Conservation (phyloP, 1,140 invertebrate species). For the Carcinoscorpius rotundicauda region DNA sequence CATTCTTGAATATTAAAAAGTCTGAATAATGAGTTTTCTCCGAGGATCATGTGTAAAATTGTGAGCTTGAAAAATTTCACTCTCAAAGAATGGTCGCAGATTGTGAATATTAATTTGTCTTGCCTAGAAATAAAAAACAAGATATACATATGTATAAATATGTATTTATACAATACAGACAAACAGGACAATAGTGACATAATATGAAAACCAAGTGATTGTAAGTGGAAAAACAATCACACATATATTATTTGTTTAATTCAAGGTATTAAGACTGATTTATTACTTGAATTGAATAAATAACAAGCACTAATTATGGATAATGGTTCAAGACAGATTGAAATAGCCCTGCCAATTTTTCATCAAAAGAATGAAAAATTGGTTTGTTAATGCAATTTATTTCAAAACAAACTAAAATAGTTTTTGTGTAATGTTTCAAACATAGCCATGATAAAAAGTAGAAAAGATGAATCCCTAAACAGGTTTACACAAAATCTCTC, state of each 20-base stretch:
- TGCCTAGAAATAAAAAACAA: conserved; percentile 48
- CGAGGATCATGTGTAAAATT: conserved; percentile 9
- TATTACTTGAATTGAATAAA: background rate
- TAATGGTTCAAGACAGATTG: too few species aligned
- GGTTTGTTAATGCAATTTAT: too few species aligned
- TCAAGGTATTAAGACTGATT: background rate
- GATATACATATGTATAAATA: too few species aligned
- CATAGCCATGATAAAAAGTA: too few species aligned
- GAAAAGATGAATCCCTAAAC: too few species aligned
- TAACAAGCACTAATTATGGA: background rate
- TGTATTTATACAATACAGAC: too few species aligned
- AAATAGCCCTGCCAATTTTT: too few species aligned
- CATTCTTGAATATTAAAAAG: background rate
- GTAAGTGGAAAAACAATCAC: background rate
- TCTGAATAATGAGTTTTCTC: conserved; percentile 11
- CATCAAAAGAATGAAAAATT: too few species aligned
- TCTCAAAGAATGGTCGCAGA: conserved; percentile 82
- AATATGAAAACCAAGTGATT: background rate
- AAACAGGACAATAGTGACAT: background rate
- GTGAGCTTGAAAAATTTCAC: conserved; percentile 58
- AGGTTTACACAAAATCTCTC: too few species aligned
- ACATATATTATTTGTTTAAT: background rate
- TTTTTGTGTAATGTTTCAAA: too few species aligned
- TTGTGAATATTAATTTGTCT: conserved; percentile 84
- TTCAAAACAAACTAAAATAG: too few species aligned